Evolutionary conservation across 2,797 vertebrate species (phyloP), one percentile per base, ranked within the genome.

Genomic region (Orientallactaga sibirica): DNA sequence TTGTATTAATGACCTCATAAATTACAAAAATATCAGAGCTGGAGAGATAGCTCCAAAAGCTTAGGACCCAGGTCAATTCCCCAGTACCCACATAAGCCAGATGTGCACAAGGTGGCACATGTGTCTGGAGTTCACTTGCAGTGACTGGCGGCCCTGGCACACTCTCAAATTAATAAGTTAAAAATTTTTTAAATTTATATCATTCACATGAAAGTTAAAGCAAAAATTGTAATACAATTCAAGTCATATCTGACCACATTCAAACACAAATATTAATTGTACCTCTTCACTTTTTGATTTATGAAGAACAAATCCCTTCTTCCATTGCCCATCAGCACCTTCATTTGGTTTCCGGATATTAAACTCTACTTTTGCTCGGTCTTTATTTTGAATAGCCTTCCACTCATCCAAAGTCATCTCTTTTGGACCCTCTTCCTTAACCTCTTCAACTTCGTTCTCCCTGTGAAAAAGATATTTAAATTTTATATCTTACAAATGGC

Each of bases 381-480:
- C 99, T 98, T 99, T 99, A 98, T 99, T 99, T 97, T 99, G 99
- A 99, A 99, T 99, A 94, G 99, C 99, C 98, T 99, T 99, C 99
- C 99, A 99, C 97, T 99, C 99, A 66, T 99, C 99, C 98, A 99
- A 98, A 95, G 99, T 99, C 99, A 99, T 99, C 97, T 99, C 99
- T 98, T 99, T 99, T 37, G 99, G 99, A 86, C 99, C 99, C 98
- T 99, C 99, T 24, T 98, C 99, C 98, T 99, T 99, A 20, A 99
- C 99, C 93, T 99, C 99, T 97, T 99, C 99, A 2, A 98, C 99
- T 98, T 99, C 99, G 2, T 99, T 99, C 97, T 99, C 99, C 97
- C 99, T 99, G 97, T 0, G 43, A 61, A 96, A 15, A 82, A 96
- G 22, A 92, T 22, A 24, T 52, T 96, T 87, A 73, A 84, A 27